phyloP scores from a whole-genome alignment of 2,888 invertebrate species.

The Pasiphila rectangulata region DNA sequence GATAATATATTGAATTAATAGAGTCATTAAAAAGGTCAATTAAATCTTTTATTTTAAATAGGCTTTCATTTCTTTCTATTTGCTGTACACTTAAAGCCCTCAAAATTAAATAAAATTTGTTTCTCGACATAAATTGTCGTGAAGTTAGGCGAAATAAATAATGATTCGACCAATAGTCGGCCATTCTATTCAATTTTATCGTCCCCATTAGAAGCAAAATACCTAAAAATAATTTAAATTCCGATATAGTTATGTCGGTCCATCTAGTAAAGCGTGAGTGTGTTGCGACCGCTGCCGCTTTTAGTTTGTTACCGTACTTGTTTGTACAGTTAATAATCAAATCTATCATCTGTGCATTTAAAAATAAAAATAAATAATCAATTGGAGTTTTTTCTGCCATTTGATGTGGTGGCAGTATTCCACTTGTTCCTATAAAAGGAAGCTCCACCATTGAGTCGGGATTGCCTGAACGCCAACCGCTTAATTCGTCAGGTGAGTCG shows the following conservation, averaged over 20 bases:
- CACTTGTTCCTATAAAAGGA: constrained; percentile 13
- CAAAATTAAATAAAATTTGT: constrained; percentile 24
- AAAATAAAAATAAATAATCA: constrained; percentile 14
- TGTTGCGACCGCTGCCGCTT: constrained; percentile 8
- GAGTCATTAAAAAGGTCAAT: constrained; percentile 33
- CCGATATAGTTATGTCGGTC: constrained; percentile 16
- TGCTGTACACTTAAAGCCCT: constrained; percentile 10
- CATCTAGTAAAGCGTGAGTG: constrained; percentile 2
- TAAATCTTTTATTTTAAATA: constrained; percentile 28
- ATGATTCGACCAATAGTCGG: constrained; percentile 25
- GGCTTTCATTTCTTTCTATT: constrained; percentile 5
- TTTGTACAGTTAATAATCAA: constrained; percentile 19
- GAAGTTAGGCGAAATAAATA: constrained; percentile 19
- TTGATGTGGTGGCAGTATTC: constrained; percentile 12
- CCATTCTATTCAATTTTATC: constrained; percentile 24
- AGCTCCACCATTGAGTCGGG: constrained; percentile 5
- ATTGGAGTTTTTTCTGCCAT: constrained; percentile 14
- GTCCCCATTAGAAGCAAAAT: constrained; percentile 24
- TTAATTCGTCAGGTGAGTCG: constrained; percentile 1
- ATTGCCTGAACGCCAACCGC: not conserved
- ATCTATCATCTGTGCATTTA: constrained; percentile 15
- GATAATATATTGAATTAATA: constrained; percentile 32
- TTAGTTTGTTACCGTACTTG: constrained; percentile 20
- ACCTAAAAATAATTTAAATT: constrained; percentile 25
- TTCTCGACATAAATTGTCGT: constrained; percentile 18